A percentile compares a stretch with the other conserved stretches of the same genome.
Evolutionary conservation across 2,888 invertebrate genomes (phyloP).

Genomic region (Liodrosophila aerea): DNA sequence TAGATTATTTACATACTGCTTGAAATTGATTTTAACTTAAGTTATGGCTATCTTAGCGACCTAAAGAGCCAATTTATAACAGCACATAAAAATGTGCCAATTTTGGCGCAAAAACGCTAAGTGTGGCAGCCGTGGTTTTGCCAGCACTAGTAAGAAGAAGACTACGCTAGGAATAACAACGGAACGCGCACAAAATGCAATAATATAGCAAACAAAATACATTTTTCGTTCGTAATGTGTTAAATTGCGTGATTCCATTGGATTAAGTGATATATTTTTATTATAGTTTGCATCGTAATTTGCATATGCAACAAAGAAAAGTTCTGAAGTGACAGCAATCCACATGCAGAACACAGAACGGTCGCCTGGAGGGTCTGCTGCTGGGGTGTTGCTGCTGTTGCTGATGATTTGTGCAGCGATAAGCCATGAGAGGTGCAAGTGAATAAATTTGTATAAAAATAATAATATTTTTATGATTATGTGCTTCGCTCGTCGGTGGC

Average conservation of each 20-base stretch:
- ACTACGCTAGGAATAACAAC: conserved; percentile 33
- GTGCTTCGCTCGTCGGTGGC: conserved; percentile 29
- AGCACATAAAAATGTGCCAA: too few species aligned
- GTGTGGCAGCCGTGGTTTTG: too few species aligned
- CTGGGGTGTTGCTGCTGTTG: conserved; percentile 13
- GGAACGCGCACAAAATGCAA: conserved; percentile 43
- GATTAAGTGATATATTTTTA: conserved; percentile 22
- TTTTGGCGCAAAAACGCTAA: too few species aligned
- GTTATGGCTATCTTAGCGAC: too few species aligned
- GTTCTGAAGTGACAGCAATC: conserved; percentile 16
- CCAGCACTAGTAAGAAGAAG: conserved; percentile 47
- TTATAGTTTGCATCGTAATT: conserved; percentile 16
- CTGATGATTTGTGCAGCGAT: conserved; percentile 18
- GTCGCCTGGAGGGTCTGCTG: conserved; percentile 14
- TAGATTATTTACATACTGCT: too few species aligned
- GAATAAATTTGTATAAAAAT: conserved; percentile 56
- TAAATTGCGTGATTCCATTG: conserved; percentile 18
- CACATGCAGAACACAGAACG: conserved; percentile 8
- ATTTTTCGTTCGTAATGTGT: conserved; percentile 15
- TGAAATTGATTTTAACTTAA: too few species aligned
- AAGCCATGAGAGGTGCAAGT: conserved; percentile 61
- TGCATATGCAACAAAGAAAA: not conserved
- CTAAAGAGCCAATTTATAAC: too few species aligned
- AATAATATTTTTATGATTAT: conserved; percentile 34
- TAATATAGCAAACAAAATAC: conserved; percentile 2